Evolutionary conservation across 2,797 vertebrate species (phyloP).

Genomic region (Tinamus major): DNA sequence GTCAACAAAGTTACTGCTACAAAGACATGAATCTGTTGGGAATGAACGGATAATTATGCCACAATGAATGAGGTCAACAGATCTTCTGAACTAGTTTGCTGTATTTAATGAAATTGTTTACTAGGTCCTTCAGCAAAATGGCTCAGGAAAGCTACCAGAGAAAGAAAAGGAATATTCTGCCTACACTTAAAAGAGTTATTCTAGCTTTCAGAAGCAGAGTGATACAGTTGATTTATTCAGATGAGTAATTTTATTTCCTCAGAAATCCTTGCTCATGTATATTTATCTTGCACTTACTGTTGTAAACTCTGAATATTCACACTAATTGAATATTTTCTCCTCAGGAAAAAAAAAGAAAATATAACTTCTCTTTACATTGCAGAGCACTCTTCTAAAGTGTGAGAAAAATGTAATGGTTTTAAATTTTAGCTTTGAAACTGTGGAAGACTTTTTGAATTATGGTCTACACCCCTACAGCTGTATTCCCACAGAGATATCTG

Average conservation of each 20-base stretch:
- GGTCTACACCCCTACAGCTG: rapidly evolving
- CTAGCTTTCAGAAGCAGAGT: not conserved
- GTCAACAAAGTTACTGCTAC: not conserved
- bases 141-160: not conserved
- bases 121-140: not conserved
- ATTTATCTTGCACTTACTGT: not conserved
- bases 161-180: not conserved
- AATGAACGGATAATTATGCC: not conserved
- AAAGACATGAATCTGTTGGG: rapidly evolving
- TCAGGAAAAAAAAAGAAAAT: not conserved
- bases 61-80: not conserved
- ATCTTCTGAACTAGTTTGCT: not conserved
- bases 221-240: not conserved
- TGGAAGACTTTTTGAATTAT: not conserved
- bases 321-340: not conserved
- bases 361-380: not conserved
- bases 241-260: not conserved
- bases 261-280: rapidly evolving
- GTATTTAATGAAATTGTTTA: not conserved
- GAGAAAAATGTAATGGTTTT: not conserved
- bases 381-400: not conserved
- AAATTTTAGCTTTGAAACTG: not conserved
- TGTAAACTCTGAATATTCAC: not conserved
- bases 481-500: not conserved
- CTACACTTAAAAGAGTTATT: not conserved